Evolutionary conservation across 1,140 invertebrate species (phyloP), one percentile per base, ranked within the genome.

Genomic region (Prorops nasuta): DNA sequence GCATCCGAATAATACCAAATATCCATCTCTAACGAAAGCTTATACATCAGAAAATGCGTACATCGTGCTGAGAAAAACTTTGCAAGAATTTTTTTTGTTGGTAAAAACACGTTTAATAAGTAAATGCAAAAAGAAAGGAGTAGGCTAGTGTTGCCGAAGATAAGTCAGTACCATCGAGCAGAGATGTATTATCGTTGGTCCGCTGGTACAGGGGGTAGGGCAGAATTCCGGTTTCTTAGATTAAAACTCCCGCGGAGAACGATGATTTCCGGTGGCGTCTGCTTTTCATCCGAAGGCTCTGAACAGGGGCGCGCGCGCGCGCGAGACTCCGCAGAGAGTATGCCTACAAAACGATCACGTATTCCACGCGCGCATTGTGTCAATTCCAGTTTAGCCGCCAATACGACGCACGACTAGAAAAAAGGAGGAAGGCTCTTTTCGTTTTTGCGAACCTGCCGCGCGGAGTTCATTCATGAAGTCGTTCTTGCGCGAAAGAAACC

Each of bases 211-310:
- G 47, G n/a, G n/a, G n/a, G n/a, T n/a, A n/a, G n/a, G n/a, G n/a
- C n/a, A n/a, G n/a, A n/a, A 67, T 71, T 67, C 62, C 54, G 54
- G 48, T 67, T 68, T 64, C 53, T 58, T 42, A 42, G 44, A 64
- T 62, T 61, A 58, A 57, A 64, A 54, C 44, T 57, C 39, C 35
- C 49, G 44, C 15, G 18, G 34, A 48, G 60, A 68, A 68, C 69
- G 58, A 66, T 61, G 59, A 67, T 71, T 70, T 71, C 66, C 69
- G 63, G 66, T 69, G 69, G 66, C 66, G 69, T 69, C 60, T 64
- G 46, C 58, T 71, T 70, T 61, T 68, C 60, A 3, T 22, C 12
- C 32, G 31, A 36, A 19, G 41, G 18, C 12, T 7, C 31, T 24
- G 32, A 50, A 54, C 51, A 58, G 55, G 51, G 50, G 54, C 55